phyloP scores from a whole-genome alignment of 2,797 vertebrate genomes.

The Hybognathus amarus region DNA sequence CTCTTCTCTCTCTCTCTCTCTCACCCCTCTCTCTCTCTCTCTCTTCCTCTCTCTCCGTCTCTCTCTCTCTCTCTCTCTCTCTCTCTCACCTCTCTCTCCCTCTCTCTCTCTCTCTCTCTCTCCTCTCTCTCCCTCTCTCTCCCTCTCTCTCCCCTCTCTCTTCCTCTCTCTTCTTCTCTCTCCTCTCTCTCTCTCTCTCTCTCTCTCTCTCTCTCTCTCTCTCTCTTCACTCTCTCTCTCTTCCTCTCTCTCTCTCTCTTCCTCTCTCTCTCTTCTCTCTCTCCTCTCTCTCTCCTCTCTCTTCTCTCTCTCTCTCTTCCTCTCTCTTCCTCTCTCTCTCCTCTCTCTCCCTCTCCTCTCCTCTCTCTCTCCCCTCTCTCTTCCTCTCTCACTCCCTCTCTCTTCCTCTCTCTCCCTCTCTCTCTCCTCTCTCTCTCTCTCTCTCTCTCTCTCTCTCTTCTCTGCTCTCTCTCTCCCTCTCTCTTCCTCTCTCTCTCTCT shows the following conservation, averaged over 20 bases:
- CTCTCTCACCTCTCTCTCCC: slow-evolving; percentile 23
- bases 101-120: too few species aligned
- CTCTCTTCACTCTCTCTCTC: slow-evolving; percentile 28
- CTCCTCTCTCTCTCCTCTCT: slow-evolving; percentile 54
- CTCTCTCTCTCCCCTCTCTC: background rate
- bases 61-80: slow-evolving; percentile 51
- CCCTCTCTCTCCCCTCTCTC: too few species aligned
- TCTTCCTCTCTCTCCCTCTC: background rate
- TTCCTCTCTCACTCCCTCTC: slow-evolving; percentile 7
- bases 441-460: slow-evolving; percentile 13
- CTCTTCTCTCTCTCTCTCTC: slow-evolving; percentile 44
- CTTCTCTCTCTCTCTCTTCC: slow-evolving; percentile 45
- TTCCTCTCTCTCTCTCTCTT: slow-evolving; percentile 2
- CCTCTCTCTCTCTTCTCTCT: slow-evolving; percentile 57
- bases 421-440: slow-evolving; percentile 6
- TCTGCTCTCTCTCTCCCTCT: slow-evolving; percentile 50
- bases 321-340: slow-evolving; percentile 7
- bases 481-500: slow-evolving; percentile 53
- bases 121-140: too few species aligned
- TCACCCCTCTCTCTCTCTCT: slow-evolving; percentile 48
- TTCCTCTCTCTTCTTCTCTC: too few species aligned
- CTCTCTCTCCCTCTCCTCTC: slow-evolving; percentile 59
- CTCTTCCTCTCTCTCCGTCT: background rate
- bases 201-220: slow-evolving; percentile 50
- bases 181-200: slow-evolving; percentile 56